Percentiles rank a stretch among this genome's conserved stretches.
These are phyloP conservation scores for Prosopocoilus inquinatus DNA, from an alignment of 2,888 invertebrate species.

Conservation along the genomic window DNA sequence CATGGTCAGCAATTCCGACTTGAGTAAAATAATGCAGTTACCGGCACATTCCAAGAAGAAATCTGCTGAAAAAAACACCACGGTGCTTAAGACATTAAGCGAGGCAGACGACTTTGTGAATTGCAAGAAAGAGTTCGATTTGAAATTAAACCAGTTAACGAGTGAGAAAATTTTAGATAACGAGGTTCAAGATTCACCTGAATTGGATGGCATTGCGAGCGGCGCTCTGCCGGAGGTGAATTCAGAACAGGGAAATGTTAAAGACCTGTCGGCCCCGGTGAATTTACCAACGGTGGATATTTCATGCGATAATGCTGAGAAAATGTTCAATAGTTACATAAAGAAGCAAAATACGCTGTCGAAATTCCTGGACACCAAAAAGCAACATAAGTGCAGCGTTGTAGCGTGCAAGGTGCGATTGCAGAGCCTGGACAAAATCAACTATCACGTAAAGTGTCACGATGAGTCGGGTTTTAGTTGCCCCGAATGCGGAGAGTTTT, in stretches of 20 bases:
- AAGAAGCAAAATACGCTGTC: conserved; percentile 30
- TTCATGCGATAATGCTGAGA: conserved; percentile 18
- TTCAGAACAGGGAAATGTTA: background rate
- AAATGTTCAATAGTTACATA: conserved; percentile 24
- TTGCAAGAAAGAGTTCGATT: conserved; percentile 30
- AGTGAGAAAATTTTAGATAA: conserved; percentile 22
- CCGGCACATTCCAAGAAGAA: conserved; percentile 42
- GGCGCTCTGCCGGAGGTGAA: background rate
- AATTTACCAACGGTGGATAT: conserved; percentile 25
- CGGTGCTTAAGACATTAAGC: conserved; percentile 11
- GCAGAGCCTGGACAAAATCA: conserved; percentile 58
- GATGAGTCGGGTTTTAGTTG: conserved; percentile 54
- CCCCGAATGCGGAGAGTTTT: conserved; percentile 63
- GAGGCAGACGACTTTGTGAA: conserved; percentile 20
- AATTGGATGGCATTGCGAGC: background rate
- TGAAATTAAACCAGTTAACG: conserved; percentile 13
- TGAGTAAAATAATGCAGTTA: conserved; percentile 59
- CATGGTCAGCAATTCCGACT: conserved; percentile 62
- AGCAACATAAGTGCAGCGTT: conserved; percentile 53
- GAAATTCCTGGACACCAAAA: conserved; percentile 26
- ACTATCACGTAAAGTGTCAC: conserved; percentile 67
- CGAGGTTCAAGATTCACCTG: conserved; percentile 6
- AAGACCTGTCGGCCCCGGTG: conserved; percentile 5
- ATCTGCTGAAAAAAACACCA: conserved; percentile 5
- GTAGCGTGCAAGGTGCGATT: conserved; percentile 59